Conservation (phyloP, 2,888 invertebrate species). For the Tridacna crocea region DNA sequence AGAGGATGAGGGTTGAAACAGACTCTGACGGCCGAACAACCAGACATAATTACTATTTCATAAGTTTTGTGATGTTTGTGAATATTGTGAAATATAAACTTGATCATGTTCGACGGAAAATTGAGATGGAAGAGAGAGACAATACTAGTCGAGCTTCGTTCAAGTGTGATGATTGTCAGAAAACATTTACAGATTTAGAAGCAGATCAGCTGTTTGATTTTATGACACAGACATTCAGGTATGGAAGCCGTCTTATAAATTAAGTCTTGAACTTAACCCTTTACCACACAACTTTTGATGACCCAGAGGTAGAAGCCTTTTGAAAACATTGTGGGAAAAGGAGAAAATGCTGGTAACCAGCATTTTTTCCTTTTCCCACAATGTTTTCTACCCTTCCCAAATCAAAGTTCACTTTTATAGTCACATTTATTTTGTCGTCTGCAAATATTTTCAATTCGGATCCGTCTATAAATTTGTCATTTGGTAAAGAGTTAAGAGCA, state of each 20-base stretch:
- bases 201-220: constrained; percentile 85
- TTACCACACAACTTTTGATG: neutral
- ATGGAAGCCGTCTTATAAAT: neutral
- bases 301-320: too few relatives aligned
- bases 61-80: constrained; percentile 97
- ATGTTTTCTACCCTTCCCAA: too few relatives aligned
- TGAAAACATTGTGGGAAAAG: neutral
- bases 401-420: too few relatives aligned
- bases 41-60: constrained; percentile 98
- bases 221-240: constrained; percentile 72
- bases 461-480: too few relatives aligned
- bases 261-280: too few relatives aligned
- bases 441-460: too few relatives aligned
- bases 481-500: too few relatives aligned
- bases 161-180: constrained; percentile 94
- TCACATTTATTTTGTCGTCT: too few relatives aligned
- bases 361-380: constrained; percentile 2
- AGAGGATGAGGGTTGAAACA: constrained; percentile 95
- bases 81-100: constrained; percentile 99
- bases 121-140: constrained; percentile 97
- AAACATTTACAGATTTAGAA: constrained; percentile 97
- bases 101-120: constrained; percentile 96
- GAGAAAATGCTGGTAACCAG: neutral
- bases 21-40: constrained; percentile 97
- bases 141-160: constrained; percentile 98